Evolutionary conservation across 2,797 vertebrate genomes (phyloP), one percentile per base, ranked within the genome.

Genomic region (Thaleichthys pacificus): DNA sequence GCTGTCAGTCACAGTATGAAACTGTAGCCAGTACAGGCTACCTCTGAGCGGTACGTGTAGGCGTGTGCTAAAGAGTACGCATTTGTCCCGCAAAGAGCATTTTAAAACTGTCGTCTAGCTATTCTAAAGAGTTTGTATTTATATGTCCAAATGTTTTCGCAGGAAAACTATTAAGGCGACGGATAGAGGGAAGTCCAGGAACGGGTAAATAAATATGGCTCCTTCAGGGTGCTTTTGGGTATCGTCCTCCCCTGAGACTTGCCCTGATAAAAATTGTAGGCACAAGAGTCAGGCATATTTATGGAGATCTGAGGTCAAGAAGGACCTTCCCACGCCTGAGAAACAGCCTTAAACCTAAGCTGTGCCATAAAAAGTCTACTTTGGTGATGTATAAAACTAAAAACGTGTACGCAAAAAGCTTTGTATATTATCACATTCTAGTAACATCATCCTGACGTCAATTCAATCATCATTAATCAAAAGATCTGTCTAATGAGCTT

Each of bases 281-380:
- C 77, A 78, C 80, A 76, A 76, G 28, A 70, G 35, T 32, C 57
- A 35, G 0, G 14, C 74, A 75, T 89, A 88, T 89, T 87, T 84
- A 84, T 88, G 86, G 42, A 63, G 77, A 77, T 77, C 80, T 75
- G 6, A 30, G 14, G 6, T 14, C 26, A 14, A 6, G 26, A 32
- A 38, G 32, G 57, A 5, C 32, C 22, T 38, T 69, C 35, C 24
- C n/a, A 38, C 58, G 28, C 60, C 35, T 1, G 24, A 30, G 8
- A 17, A 24, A 14, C 17, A 51, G 63, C 49, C 24, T 30, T 62
- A 38, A 71, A 5, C 15, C 51, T 17, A 56, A 17, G 17, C 5
- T 56, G 51, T 47, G 11, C 42, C 11, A 47, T 8, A 47, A 47
- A 47, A 47, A 12, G 11, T 12, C 42, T 11, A 14, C 42, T 1